Evolutionary conservation across 2,888 invertebrate genomes (phyloP), one percentile per base, ranked within the genome.

Genomic region (Leucophenga montana): DNA sequence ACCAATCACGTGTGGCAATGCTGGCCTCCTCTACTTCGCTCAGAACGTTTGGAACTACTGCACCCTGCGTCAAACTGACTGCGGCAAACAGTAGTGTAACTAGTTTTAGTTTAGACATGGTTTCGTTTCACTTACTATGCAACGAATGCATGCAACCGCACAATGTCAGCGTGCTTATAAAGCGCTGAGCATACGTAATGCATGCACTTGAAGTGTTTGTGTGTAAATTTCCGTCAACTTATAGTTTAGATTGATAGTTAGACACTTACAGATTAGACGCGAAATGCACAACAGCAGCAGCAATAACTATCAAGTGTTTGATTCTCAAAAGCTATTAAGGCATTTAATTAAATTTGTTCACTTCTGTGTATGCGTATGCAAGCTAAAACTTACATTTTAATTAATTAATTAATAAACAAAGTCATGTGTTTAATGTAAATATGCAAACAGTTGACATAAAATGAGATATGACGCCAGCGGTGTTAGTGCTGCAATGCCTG

Each of bases 1-100:
- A 97, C 97, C 97, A 97, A 78, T 95, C 93, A 1, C 89, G 83
- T 1, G 75, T 73, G 3, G 69, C 74, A 44, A 64, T 70, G 1
- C 71, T 70, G n/a, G 73, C 13, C 5, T 72, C 54, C 27, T 69
- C 62, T 14, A n/a, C 18, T 46, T 14, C 46, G 46, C 14, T 46
- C 6, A 3, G 14, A 46, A 4, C 46, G 46, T 4, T 46, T 16
- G n/a, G n/a, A 14, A 50, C n/a, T n/a, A 13, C 18, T 3, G 50
- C 50, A 50, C 39, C 39, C 4, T 8, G 8, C 39, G 11, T 8
- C 11, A 39, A 39, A 11, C 9, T 11, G 11, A 39, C 39, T 8
- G 8, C 11, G 39, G 11, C 9, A 1, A 39, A 8, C 39, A 11
- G 39, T 8, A 39, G 9, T 39, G 39, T 11, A 8, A 39, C 39